A percentile compares a stretch with the other conserved stretches of the same genome.
phyloP scores from a whole-genome alignment of 2,113 vertebrate species.

The Furnarius figulus region DNA sequence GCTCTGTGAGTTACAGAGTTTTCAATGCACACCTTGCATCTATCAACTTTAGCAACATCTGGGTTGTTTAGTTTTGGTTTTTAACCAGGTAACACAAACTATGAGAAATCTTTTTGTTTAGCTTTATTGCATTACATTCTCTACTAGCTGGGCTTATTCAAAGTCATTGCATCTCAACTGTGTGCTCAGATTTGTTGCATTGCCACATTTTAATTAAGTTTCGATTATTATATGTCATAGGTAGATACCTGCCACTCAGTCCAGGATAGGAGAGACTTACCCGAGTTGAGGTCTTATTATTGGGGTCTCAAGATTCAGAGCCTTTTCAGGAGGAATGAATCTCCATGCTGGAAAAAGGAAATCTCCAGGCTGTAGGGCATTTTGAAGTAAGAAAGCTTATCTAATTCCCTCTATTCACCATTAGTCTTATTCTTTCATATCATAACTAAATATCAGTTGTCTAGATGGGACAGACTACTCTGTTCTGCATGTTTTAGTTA shows the following conservation, averaged over 20 bases:
- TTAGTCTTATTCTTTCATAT: background rate
- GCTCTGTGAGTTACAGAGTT: background rate
- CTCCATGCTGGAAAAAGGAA: background rate
- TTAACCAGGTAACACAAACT: background rate
- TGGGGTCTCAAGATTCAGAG: background rate
- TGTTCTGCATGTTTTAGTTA: background rate
- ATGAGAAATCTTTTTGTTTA: background rate
- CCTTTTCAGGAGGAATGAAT: background rate
- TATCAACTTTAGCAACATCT: background rate
- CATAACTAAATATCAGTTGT: background rate
- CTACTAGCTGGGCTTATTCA: background rate
- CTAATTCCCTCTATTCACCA: background rate
- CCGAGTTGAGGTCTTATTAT: background rate
- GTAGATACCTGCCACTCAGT: background rate
- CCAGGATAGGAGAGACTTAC: background rate
- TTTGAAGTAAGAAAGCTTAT: background rate
- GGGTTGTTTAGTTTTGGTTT: background rate
- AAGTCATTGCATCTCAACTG: background rate
- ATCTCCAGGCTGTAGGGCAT: background rate
- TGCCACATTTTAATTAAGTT: background rate
- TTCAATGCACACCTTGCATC: background rate
- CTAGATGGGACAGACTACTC: background rate
- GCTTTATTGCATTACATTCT: background rate
- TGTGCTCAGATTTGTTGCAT: background rate
- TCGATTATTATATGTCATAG: background rate